Percentiles rank a stretch among this genome's conserved stretches.
These are phyloP conservation scores for Merodon equestris DNA, from an alignment of 2,888 invertebrate species.

Conservation along the genomic window DNA sequence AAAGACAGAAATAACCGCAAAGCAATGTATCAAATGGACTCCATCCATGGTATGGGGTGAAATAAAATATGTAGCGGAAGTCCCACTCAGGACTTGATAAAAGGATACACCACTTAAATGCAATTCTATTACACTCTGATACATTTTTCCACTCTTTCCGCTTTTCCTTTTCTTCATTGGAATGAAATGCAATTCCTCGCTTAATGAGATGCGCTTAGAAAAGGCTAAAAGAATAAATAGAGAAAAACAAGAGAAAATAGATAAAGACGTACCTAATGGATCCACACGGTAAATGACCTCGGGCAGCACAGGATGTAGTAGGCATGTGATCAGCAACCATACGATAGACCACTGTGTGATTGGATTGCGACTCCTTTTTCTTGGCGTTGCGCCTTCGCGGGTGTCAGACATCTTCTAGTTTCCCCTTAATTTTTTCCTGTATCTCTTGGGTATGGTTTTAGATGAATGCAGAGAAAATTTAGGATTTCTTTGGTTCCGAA, in stretches of 20 bases:
- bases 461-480: too few relatives aligned
- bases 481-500: neutral
- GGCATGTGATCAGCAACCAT: slow-evolving; percentile 73
- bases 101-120: slow-evolving; percentile 48
- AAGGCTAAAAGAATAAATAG: neutral
- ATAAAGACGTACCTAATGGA: slow-evolving; percentile 77
- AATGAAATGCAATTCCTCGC: slow-evolving; percentile 34
- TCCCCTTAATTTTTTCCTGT: slow-evolving; percentile 16
- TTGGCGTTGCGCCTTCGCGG: slow-evolving; percentile 38
- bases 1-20: slow-evolving; percentile 13
- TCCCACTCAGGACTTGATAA: slow-evolving; percentile 9
- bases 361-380: slow-evolving; percentile 54
- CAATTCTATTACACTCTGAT: slow-evolving; percentile 27
- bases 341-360: slow-evolving; percentile 72
- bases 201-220: slow-evolving; percentile 55
- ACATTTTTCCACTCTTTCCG: neutral
- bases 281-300: slow-evolving; percentile 78
- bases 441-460: slow-evolving; percentile 26
- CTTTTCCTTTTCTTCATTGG: slow-evolving; percentile 1
- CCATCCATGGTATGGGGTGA: neutral
- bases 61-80: slow-evolving; percentile 4
- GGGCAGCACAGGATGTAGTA: slow-evolving; percentile 76
- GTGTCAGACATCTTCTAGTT: slow-evolving; percentile 51
- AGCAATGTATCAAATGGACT: slow-evolving; percentile 31
- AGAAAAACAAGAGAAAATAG: neutral